These are phyloP conservation scores for Setophaga coronata DNA, from an alignment of 2,113 vertebrate species.

Conservation along the genomic window DNA sequence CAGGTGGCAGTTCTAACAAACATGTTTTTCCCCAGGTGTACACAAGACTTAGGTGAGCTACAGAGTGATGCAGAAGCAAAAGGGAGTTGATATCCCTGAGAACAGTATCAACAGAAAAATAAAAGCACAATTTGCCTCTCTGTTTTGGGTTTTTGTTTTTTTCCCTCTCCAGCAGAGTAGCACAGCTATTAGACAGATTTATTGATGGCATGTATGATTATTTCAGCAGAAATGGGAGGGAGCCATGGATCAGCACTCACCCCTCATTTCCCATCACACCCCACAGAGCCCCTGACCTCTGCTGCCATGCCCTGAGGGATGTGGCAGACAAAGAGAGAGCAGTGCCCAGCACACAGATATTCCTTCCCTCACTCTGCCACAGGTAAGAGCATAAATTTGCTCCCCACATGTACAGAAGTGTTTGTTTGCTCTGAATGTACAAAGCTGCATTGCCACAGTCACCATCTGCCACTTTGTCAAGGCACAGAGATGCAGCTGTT, in stretches of 20 bases:
- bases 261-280: background rate
- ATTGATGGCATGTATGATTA: background rate
- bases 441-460: background rate
- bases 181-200: background rate
- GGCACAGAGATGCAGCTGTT: background rate
- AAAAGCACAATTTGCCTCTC: background rate
- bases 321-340: background rate
- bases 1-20: background rate
- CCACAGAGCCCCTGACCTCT: background rate
- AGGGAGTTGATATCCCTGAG: background rate
- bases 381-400: background rate
- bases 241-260: background rate
- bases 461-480: background rate
- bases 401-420: background rate
- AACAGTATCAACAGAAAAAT: background rate
- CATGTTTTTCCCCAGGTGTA: rapidly evolving
- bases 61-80: rapidly evolving
- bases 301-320: background rate
- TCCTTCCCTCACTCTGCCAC: background rate
- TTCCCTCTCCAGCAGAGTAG: background rate
- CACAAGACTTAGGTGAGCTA: background rate
- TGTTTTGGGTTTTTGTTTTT: rapidly evolving
- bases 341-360: background rate
- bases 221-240: background rate
- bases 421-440: background rate